Percentiles rank a stretch among this genome's conserved stretches.
Evolutionary conservation across 1,140 invertebrate genomes (phyloP).

Genomic region (Atopsyche davidsoni): DNA sequence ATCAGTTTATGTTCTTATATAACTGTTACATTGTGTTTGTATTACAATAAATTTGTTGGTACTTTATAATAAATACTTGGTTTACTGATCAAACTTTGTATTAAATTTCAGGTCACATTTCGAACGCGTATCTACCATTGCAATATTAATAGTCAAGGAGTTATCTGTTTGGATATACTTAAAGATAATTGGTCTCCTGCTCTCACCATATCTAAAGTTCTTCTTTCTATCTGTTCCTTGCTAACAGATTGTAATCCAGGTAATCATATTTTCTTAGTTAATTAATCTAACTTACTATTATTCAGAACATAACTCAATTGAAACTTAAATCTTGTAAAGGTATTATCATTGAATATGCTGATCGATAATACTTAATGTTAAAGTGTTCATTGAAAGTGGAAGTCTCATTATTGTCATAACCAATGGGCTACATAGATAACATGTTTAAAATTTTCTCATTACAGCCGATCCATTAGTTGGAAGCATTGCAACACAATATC

Average conservation of each 20-base stretch:
- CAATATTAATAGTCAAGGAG: conserved; percentile 95
- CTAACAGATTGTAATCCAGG: conserved; percentile 95
- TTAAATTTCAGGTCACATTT: conserved; percentile 78
- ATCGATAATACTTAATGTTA: conserved; percentile 2
- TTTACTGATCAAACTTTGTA: conserved; percentile 4
- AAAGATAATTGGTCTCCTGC: conserved; percentile 97
- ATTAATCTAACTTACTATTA: no score
- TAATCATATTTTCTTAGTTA: conserved; percentile 47
- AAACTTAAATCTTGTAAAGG: no score
- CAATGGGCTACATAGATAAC: no score
- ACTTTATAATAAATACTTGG: no score
- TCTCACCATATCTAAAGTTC: conserved; percentile 89
- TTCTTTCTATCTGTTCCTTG: conserved; percentile 91
- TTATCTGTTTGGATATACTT: conserved; percentile 91
- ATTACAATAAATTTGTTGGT: no score
- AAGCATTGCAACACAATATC: conserved; percentile 96
- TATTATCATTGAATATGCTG: no score
- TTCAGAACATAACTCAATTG: no score
- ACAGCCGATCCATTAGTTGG: conserved; percentile 93
- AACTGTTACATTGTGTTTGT: conserved; percentile 12
- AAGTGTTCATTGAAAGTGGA: background rate
- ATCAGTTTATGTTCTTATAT: conserved; percentile 8
- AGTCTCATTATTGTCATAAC: conserved; percentile 9
- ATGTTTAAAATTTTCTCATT: no score
- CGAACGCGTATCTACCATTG: conserved; percentile 93